Conservation (phyloP, 2,888 invertebrate genomes). For the Drosophila ustulata region DNA sequence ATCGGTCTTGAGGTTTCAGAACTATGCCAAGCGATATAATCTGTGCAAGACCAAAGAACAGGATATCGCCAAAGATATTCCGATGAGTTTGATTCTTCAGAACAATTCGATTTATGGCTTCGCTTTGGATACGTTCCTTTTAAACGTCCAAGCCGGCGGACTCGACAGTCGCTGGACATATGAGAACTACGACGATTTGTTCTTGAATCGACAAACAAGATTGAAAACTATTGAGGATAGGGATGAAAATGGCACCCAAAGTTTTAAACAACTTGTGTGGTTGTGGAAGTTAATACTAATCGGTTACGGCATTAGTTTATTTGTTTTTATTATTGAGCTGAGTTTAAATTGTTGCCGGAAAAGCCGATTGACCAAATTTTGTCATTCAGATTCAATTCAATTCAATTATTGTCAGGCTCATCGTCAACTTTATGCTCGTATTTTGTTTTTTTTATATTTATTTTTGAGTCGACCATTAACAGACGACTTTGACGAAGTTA, state of each 20-base stretch:
- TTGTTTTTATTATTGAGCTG: constrained; percentile 36
- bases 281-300: fast-evolving
- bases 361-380: too few species aligned
- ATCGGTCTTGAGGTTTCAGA: constrained; percentile 19
- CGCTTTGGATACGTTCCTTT: constrained; percentile 30
- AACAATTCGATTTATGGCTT: constrained; percentile 45
- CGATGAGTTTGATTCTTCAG: constrained; percentile 10
- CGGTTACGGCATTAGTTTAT: background rate
- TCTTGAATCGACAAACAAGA: background rate
- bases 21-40: background rate
- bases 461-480: too few species aligned
- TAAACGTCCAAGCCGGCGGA: constrained; percentile 7
- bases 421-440: too few species aligned
- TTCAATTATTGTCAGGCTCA: too few species aligned
- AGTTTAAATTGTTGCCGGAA: too few species aligned
- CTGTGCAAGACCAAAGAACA: constrained; percentile 36
- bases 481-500: too few species aligned
- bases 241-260: background rate
- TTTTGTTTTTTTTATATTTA: too few species aligned
- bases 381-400: too few species aligned
- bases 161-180: fast-evolving
- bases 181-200: background rate
- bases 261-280: background rate
- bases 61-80: constrained; percentile 11
- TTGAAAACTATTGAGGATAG: background rate